Percentiles rank a stretch among this genome's conserved stretches.
Evolutionary conservation across 2,113 vertebrate genomes (phyloP).

Genomic region (Cisticola juncidis): DNA sequence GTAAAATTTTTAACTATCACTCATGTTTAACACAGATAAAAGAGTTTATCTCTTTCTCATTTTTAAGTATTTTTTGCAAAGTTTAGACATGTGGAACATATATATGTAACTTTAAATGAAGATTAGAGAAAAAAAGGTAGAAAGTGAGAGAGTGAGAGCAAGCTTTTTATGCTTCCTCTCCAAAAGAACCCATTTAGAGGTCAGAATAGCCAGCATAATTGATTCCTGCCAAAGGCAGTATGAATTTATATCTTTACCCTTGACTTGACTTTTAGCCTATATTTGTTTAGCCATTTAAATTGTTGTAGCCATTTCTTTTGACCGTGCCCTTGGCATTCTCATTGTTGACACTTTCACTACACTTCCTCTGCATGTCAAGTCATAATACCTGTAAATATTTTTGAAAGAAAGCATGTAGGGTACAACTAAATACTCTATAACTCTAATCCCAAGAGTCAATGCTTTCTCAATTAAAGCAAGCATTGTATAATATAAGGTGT

Average conservation of each 20-base stretch:
- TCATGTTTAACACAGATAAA: neutral
- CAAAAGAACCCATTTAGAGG: conserved; percentile 26
- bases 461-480: neutral
- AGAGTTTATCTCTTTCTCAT: neutral
- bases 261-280: conserved; percentile 70
- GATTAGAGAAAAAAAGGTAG: neutral
- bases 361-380: neutral
- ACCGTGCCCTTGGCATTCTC: conserved; percentile 67
- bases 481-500: neutral
- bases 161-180: neutral
- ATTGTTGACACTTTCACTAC: conserved; percentile 34
- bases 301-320: conserved; percentile 60
- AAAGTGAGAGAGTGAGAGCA: neutral
- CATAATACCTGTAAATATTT: neutral
- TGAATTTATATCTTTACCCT: conserved; percentile 67
- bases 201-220: conserved; percentile 48
- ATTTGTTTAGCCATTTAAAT: conserved; percentile 61
- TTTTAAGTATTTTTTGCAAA: neutral
- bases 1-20: neutral
- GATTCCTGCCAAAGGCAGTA: conserved; percentile 55
- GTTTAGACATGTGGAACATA: neutral
- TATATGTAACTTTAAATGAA: neutral
- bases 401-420: neutral
- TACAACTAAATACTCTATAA: neutral
- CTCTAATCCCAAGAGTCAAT: neutral